Evolutionary conservation across 2,113 vertebrate species (phyloP).

Genomic region (Scalopus aquaticus): DNA sequence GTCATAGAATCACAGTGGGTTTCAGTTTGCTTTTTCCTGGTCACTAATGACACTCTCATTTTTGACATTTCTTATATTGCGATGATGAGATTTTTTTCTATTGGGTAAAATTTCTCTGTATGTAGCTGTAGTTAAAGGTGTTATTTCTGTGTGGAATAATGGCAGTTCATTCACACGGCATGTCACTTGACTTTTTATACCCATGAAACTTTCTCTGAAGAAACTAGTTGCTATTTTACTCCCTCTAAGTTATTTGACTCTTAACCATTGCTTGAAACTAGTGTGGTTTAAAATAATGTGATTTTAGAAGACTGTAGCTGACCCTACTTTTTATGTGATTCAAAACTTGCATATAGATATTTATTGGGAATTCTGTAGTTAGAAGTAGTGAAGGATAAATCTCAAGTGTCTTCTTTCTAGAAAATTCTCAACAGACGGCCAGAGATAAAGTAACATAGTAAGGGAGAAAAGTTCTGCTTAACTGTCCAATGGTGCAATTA

Average conservation of each 20-base stretch:
- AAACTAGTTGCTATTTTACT: slow-evolving; percentile 2
- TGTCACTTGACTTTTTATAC: not conserved
- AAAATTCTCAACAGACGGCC: slow-evolving; percentile 42
- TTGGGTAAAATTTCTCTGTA: not conserved
- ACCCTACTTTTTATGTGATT: not conserved
- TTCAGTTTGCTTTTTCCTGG: slow-evolving; percentile 16
- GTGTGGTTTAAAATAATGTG: slow-evolving; percentile 10
- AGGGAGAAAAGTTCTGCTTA: slow-evolving; percentile 25
- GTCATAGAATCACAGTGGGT: not conserved
- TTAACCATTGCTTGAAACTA: not conserved
- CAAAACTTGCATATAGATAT: slow-evolving; percentile 32
- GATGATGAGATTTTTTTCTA: not conserved
- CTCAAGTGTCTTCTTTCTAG: not conserved
- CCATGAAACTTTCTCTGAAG: not conserved
- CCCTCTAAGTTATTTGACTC: slow-evolving; percentile 4
- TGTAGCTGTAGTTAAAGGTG: not conserved
- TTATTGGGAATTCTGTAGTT: not conserved
- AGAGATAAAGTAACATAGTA: slow-evolving; percentile 14
- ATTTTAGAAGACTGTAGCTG: not conserved
- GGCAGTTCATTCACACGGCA: not conserved
- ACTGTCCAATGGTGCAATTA: slow-evolving; percentile 32
- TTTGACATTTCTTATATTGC: slow-evolving; percentile 12
- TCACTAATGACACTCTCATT: not conserved
- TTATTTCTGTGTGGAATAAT: not conserved
- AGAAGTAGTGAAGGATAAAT: not conserved